Conservation (phyloP, 1,140 invertebrate genomes). For the Pogonus chalceus region DNA sequence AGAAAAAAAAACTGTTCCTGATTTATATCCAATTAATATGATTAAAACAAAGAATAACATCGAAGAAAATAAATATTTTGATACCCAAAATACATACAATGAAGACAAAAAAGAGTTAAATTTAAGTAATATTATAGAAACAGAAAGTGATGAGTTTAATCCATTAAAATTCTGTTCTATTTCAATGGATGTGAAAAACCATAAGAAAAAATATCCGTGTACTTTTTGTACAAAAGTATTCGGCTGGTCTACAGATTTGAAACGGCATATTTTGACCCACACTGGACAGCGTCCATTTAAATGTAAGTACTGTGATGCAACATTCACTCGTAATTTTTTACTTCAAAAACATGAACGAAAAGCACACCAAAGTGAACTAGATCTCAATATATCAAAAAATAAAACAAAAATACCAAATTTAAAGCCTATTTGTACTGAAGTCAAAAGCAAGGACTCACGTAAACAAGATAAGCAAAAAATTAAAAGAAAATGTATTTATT, state of each 20-base stretch:
- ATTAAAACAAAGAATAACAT: slow-evolving; percentile 5
- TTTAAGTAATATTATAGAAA: not conserved
- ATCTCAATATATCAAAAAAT: slow-evolving; percentile 17
- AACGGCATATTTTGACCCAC: slow-evolving; percentile 17
- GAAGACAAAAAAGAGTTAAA: slow-evolving; percentile 13
- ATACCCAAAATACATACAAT: no score
- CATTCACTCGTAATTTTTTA: slow-evolving; percentile 32
- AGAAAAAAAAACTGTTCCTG: not conserved
- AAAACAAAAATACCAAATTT: slow-evolving; percentile 13
- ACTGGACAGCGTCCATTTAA: slow-evolving; percentile 16
- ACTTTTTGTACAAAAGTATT: slow-evolving; percentile 28
- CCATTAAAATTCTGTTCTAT: slow-evolving; percentile 27
- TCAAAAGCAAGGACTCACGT: slow-evolving; percentile 9
- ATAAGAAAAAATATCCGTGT: slow-evolving; percentile 27
- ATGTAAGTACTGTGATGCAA: slow-evolving; percentile 14
- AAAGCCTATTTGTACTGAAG: slow-evolving; percentile 13
- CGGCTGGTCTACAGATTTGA: slow-evolving; percentile 34
- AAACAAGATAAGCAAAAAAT: slow-evolving; percentile 17
- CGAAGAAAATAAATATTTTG: not conserved
- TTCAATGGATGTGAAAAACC: slow-evolving; percentile 20
- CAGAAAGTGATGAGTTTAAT: slow-evolving; percentile 20
- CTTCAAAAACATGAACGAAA: slow-evolving; percentile 32
- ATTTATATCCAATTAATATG: not conserved
- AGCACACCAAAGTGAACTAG: slow-evolving; percentile 1
- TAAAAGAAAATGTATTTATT: slow-evolving; percentile 10